Percentiles rank a stretch among this genome's conserved stretches.
These are phyloP conservation scores for Lamprotornis superbus DNA, from an alignment of 2,113 vertebrate species.

Conservation along the genomic window DNA sequence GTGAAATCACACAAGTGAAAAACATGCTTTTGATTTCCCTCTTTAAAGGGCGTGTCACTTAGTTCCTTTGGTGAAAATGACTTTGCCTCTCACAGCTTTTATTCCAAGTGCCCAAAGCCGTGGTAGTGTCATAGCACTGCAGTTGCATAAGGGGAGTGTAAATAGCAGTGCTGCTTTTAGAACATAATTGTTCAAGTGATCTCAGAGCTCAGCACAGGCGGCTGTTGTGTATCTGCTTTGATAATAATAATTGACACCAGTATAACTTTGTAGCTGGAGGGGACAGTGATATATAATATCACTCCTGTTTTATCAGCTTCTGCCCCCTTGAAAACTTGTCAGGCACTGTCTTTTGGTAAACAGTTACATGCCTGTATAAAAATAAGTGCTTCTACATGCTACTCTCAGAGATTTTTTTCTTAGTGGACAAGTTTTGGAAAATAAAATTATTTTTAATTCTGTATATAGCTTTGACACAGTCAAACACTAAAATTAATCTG, in stretches of 20 bases:
- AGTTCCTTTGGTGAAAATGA: neutral
- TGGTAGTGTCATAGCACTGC: neutral
- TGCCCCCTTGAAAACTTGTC: neutral
- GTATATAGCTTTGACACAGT: neutral
- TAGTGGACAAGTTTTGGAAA: neutral
- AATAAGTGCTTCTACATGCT: neutral
- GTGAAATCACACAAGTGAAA: neutral
- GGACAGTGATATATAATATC: neutral
- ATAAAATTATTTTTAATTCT: neutral
- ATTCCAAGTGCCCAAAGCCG: neutral
- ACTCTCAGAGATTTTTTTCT: neutral
- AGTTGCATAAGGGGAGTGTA: neutral
- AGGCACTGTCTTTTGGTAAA: neutral
- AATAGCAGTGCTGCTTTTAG: constrained; percentile 53
- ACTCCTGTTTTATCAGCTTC: neutral
- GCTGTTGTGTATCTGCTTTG: constrained; percentile 25
- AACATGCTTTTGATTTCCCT: neutral
- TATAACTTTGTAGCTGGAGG: neutral
- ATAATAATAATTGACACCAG: constrained; percentile 26
- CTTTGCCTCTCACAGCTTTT: neutral
- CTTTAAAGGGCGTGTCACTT: neutral
- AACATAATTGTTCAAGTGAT: constrained; percentile 31
- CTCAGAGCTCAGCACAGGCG: neutral
- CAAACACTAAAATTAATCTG: neutral
- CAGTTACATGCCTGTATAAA: neutral